Percentiles rank a stretch among this genome's conserved stretches.
phyloP scores from a whole-genome alignment of 1,140 invertebrate species.

The Goniozus legneri region DNA sequence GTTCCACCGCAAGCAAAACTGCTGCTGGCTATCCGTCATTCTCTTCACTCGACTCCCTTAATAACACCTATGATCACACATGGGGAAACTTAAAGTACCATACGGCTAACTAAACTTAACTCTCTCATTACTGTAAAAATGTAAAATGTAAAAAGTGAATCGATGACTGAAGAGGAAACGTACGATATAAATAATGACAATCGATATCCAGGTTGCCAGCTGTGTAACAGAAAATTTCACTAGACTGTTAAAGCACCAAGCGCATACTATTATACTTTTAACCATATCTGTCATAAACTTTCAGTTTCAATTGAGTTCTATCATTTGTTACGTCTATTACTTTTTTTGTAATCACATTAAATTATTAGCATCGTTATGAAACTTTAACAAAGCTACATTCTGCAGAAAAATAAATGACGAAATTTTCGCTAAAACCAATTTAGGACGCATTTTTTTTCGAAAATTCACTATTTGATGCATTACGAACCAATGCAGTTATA shows the following conservation, averaged over 20 bases:
- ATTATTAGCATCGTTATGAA: too few species aligned
- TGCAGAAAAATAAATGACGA: too few species aligned
- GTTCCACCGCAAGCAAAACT: constrained; percentile 91
- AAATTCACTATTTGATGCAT: too few species aligned
- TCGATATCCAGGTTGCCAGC: constrained; percentile 49
- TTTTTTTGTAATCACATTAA: too few species aligned
- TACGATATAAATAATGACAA: constrained; percentile 58
- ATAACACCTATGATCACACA: constrained; percentile 44
- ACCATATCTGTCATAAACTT: too few species aligned
- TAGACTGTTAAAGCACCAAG: constrained; percentile 17
- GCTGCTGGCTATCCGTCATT: constrained; percentile 62
- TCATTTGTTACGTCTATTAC: too few species aligned
- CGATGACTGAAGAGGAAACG: constrained; percentile 57
- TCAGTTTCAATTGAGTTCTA: too few species aligned
- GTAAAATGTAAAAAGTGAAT: constrained; percentile 58
- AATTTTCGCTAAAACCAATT: too few species aligned
- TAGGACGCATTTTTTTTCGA: too few species aligned
- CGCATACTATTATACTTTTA: too few species aligned
- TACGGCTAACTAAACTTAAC: constrained; percentile 47
- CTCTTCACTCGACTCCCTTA: constrained; percentile 42
- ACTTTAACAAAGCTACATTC: too few species aligned
- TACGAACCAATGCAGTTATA: too few species aligned
- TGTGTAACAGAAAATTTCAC: constrained; percentile 30
- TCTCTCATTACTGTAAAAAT: constrained; percentile 56
- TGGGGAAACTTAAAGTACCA: constrained; percentile 40